Base-by-base conservation (phyloP, 2,888 invertebrate genomes). In the Oscheius onirici region DNA sequence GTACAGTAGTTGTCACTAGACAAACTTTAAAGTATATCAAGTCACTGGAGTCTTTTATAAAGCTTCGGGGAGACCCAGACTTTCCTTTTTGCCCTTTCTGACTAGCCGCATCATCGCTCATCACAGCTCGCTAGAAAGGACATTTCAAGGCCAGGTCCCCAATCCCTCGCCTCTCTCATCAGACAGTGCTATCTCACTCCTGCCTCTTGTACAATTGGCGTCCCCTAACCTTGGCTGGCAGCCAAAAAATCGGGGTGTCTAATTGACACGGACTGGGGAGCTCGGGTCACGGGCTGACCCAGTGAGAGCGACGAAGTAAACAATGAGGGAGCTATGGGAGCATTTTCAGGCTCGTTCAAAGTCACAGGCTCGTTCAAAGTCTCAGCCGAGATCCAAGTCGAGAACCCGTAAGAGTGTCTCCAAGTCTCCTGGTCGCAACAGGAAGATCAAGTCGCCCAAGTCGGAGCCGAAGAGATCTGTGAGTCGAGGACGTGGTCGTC, bases 171-270 rank as follows among this genome's bases (percentile, higher is more conserved):
- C 55, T 55, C 55, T 26, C 41, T 41, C 1, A 5, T 5, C 41
- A 20, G 41, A 2, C 24, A 8, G 13, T 15, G n/a, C n/a, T 40
- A 20, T 17, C 58, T 41, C n/a, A 41, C 58, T 41, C 20, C n/a
- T 22, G 28, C 57, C 26, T 15, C 13, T 34, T 20, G 55, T 55
- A 26, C 28, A 26, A 28, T 26, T 10, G 55, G 11, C 28, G 55
- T 20, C 28, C 28, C 28, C 55, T 55, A n/a, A 8, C 26, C 28
- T 55, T 58, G 58, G 58, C 58, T 41, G 22, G 43, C 58, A 41
- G 58, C 58, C 58, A 58, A 58, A 58, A 52, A 58, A 58, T 58
- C 41, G 58, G 58, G 58, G 22, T 17, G 58, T 58, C 58, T 58
- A 58, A 58, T 58, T 58, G 58, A 40, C 58, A 58, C 58, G 58